Conservation (phyloP, 2,797 vertebrate genomes). For the Platyrinchus mystaceus region DNA sequence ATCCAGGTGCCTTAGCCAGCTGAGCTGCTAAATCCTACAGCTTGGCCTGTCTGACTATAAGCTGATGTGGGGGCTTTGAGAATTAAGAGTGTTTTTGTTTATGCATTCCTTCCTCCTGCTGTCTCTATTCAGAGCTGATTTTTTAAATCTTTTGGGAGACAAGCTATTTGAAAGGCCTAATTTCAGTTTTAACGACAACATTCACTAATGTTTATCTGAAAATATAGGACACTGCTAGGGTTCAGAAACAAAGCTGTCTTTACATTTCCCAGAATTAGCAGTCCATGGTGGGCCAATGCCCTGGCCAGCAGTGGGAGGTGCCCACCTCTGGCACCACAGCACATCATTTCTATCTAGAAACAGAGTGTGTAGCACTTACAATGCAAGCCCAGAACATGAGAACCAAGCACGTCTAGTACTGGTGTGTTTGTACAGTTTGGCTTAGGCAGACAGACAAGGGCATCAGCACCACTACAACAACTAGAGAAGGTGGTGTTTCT, state of each 20-base stretch:
- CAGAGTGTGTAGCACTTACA: not conserved
- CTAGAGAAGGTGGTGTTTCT: slow-evolving; percentile 36
- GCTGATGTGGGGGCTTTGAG: slow-evolving; percentile 58
- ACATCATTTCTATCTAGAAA: not conserved
- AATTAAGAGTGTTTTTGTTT: slow-evolving; percentile 63
- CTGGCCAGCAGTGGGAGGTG: not conserved
- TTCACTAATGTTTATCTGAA: not conserved
- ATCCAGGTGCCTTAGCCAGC: slow-evolving; percentile 60
- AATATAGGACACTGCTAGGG: not conserved
- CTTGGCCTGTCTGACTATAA: slow-evolving; percentile 60
- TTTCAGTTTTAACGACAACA: slow-evolving; percentile 26
- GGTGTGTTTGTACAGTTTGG: not conserved
- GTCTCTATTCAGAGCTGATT: slow-evolving; percentile 26
- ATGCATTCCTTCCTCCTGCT: slow-evolving; percentile 46
- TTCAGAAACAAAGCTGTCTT: not conserved
- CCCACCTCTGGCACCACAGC: not conserved
- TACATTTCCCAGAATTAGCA: not conserved
- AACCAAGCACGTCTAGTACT: not conserved
- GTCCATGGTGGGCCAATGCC: not conserved
- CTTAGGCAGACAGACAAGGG: not conserved
- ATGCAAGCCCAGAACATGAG: not conserved
- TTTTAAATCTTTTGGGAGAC: slow-evolving; percentile 37
- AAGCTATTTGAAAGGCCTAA: slow-evolving; percentile 15
- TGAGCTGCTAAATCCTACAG: slow-evolving; percentile 65
- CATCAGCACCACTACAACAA: not conserved